Percentiles rank a stretch among this genome's conserved stretches.
These are phyloP conservation scores for Syncerus caffer DNA, from an alignment of 2,797 vertebrate species.

Conservation along the genomic window DNA sequence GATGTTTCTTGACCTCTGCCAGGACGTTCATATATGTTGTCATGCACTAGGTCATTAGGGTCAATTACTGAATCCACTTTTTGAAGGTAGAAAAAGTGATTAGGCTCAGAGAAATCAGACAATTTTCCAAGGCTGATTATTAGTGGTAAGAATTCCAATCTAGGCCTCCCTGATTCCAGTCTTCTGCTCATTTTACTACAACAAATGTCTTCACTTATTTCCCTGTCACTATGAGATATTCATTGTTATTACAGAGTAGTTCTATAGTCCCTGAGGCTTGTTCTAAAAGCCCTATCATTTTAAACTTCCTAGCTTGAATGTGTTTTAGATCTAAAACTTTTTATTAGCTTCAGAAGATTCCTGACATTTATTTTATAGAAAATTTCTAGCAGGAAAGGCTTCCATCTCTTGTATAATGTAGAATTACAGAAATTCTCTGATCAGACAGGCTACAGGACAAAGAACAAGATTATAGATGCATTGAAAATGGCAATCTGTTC, in stretches of 20 bases:
- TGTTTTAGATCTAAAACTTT: conserved; percentile 35
- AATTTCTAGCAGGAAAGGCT: not conserved
- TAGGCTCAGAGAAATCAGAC: not conserved
- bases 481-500: not conserved
- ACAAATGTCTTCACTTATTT: not conserved
- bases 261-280: not conserved
- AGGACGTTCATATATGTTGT: not conserved
- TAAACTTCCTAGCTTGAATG: not conserved
- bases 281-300: not conserved
- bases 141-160: not conserved
- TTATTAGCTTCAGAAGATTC: conserved; percentile 21
- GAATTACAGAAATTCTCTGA: not conserved
- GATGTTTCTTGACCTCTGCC: not conserved
- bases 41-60: not conserved
- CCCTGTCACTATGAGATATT: not conserved
- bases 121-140: not conserved
- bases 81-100: not conserved
- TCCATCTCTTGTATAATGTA: not conserved
- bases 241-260: not conserved
- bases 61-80: not conserved
- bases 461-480: not conserved
- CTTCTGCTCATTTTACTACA: not conserved
- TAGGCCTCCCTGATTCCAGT: not conserved
- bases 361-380: not conserved
- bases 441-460: not conserved